Conservation (phyloP, 37 sponge, comb jelly and placozoan genomes). For the Amphimedon queenslandica region DNA sequence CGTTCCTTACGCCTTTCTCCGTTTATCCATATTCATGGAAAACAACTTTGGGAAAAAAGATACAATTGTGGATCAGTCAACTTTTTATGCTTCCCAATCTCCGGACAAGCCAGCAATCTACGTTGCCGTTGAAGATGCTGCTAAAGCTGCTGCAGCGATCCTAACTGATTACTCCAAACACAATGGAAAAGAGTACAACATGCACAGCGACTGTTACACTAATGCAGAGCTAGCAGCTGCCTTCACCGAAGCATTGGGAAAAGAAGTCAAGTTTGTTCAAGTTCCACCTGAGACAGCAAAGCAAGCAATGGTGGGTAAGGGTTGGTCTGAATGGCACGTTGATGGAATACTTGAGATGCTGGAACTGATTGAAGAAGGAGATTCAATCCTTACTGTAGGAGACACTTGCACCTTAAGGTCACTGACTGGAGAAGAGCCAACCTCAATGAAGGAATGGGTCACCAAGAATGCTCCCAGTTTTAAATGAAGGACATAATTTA, state of each 20-base stretch:
- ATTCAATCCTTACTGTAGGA: neutral
- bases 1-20: constrained; percentile 34
- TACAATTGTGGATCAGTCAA: neutral
- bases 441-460: constrained; percentile 37
- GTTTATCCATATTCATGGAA: constrained; percentile 37
- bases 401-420: constrained; percentile 15
- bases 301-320: constrained; percentile 22
- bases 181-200: constrained; percentile 30
- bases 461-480: constrained; percentile 15
- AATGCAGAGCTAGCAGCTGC: constrained; percentile 21
- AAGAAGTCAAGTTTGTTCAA: constrained; percentile 34
- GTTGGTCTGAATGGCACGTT: constrained; percentile 34
- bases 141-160: constrained; percentile 34
- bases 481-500: no score
- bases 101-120: constrained; percentile 19
- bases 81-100: constrained; percentile 4
- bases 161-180: constrained; percentile 30
- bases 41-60: constrained; percentile 17
- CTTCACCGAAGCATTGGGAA: constrained; percentile 35
- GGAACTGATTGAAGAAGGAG: constrained; percentile 33
- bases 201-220: constrained; percentile 43
- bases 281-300: constrained; percentile 44
- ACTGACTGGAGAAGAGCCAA: constrained; percentile 56
- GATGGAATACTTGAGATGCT: constrained; percentile 32
- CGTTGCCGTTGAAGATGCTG: constrained; percentile 42